Conservation (phyloP, 2,113 vertebrate species). For the Climacteris rufus region DNA sequence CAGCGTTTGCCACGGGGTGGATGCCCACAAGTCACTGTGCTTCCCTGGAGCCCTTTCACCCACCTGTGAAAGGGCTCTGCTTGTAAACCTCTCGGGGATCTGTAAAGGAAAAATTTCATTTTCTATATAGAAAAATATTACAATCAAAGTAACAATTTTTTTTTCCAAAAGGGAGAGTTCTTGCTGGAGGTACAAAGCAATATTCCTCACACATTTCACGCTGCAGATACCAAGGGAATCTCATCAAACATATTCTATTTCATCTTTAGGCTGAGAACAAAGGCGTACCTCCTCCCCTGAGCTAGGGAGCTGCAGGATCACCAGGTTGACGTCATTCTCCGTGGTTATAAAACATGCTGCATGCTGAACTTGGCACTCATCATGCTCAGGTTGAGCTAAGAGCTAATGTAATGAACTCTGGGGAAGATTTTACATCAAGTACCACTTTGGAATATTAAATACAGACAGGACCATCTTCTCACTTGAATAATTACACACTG, state of each 20-base stretch:
- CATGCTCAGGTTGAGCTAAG: not conserved
- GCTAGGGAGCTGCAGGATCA: not conserved
- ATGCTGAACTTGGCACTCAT: not conserved
- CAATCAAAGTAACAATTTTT: not conserved
- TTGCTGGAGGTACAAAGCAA: not conserved
- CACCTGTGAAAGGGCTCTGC: not conserved
- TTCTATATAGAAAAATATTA: not conserved
- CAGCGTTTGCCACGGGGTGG: not conserved
- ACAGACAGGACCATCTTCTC: not conserved
- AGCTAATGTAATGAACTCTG: conserved; percentile 20
- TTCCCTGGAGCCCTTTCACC: not conserved
- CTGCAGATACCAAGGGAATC: not conserved
- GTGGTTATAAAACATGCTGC: not conserved
- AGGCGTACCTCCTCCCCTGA: not conserved
- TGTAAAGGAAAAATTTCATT: not conserved
- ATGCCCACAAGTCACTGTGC: not conserved
- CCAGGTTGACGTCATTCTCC: not conserved
- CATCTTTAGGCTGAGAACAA: not conserved
- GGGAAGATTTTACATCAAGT: conserved; percentile 15
- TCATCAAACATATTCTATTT: not conserved
- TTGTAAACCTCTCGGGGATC: not conserved
- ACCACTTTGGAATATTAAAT: conserved; percentile 35
- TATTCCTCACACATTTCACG: not conserved
- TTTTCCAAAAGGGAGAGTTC: not conserved
- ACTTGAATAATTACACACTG: not conserved